Base-by-base conservation (phyloP, 2,113 vertebrate species). In the Pomatorhinus ruficollis region DNA sequence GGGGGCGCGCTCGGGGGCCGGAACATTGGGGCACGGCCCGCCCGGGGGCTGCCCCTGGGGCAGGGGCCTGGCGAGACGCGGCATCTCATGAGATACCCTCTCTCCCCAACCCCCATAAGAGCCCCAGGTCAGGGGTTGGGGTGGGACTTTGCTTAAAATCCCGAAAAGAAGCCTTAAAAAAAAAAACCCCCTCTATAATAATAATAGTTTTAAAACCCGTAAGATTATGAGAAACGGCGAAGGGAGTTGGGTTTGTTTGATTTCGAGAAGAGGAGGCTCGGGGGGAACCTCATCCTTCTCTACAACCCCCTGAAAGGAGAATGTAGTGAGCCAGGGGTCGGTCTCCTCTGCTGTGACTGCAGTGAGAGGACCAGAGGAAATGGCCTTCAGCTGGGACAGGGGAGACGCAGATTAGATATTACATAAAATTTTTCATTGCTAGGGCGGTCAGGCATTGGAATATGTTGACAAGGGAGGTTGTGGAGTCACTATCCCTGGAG, bases 31-130 rank as follows among this genome's bases (percentile, higher is more conserved):
- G 39, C n/a, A 19, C 28, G 77, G 64, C 40, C 15, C 15, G 50
- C 15, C 33, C 10, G 39, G 12, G 53, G 40, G 22, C 40, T 33
- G 52, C 10, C 1, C n/a, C 18, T 17, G 65, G 33, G 66, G 57
- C 53, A 25, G 24, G 52, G 71, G 15, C 24, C 11, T 3, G 66
- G 78, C 14, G 40, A 23, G 16, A 39, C 18, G 49, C 23, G 70
- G 52, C 52, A 13, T 35, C 52, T 30, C 18, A 42, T 40, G n/a
- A 22, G 20, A 50, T 3, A 28, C 16, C 20, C 30, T 15, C 9
- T 10, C 8, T 35, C 22, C 23, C 5, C 30, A 15, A 4, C 12
- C 19, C 24, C 15, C 7, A 0, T 5, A 4, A 39, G 15, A 53
- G 13, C 31, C 39, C 22, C 72, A 7, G 45, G 39, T 7, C 10